These are phyloP conservation scores for Thalassoma bifasciatum DNA, from an alignment of 2,113 vertebrate species.

Conservation along the genomic window DNA sequence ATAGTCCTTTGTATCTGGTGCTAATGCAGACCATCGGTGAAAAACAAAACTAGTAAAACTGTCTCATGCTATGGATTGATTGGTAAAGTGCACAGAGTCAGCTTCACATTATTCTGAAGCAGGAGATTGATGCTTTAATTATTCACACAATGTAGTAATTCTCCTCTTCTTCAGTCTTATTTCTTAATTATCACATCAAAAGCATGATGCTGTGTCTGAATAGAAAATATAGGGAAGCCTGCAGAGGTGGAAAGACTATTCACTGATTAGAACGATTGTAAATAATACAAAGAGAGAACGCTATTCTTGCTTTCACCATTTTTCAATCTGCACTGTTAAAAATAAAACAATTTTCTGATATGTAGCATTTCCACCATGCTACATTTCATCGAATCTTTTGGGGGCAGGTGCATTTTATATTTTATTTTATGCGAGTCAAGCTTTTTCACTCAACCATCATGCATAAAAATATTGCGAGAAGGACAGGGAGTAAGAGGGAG, in stretches of 20 bases:
- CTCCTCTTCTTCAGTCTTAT: not conserved
- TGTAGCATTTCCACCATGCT: not conserved
- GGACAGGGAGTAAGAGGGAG: slow-evolving; percentile 8
- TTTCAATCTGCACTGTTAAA: not conserved
- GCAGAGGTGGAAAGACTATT: not conserved
- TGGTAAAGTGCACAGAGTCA: slow-evolving; percentile 3
- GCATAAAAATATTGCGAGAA: slow-evolving; percentile 12
- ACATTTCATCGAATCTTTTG: slow-evolving; percentile 1
- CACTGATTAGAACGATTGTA: not conserved
- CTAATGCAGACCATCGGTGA: not conserved
- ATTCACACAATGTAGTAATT: not conserved
- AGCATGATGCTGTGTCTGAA: not conserved
- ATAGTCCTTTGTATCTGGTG: slow-evolving; percentile 16
- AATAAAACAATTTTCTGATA: not conserved
- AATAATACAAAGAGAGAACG: not conserved
- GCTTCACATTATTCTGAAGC: slow-evolving; percentile 7
- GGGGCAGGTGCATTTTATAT: slow-evolving; percentile 10
- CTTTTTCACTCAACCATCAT: not conserved
- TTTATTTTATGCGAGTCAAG: not conserved
- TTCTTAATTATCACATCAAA: slow-evolving; percentile 32
- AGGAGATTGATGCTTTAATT: not conserved
- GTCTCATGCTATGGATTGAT: not conserved
- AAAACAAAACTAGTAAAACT: slow-evolving; percentile 1
- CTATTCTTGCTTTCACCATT: not conserved
- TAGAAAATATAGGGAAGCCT: slow-evolving; percentile 2